These are phyloP conservation scores for Pentalonia nigronervosa DNA, from an alignment of 1,140 invertebrate genomes.

Conservation along the genomic window DNA sequence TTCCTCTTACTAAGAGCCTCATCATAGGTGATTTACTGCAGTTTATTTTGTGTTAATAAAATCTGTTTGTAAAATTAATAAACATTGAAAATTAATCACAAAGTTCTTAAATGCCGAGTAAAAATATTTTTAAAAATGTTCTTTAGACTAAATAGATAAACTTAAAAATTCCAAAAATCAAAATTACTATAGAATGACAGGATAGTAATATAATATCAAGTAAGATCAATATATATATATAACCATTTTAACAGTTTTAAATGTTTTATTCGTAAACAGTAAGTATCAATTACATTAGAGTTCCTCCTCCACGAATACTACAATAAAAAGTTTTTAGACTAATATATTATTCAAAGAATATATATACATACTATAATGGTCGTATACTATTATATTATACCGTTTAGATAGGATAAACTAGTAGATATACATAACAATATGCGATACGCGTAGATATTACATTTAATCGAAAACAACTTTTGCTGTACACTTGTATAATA, in stretches of 20 bases:
- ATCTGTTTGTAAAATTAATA: not conserved
- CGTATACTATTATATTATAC: not conserved
- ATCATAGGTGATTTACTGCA: not conserved
- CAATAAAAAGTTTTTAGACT: constrained; percentile 7
- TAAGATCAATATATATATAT: not conserved
- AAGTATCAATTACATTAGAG: constrained; percentile 3
- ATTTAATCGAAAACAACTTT: constrained; percentile 8
- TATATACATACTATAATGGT: not conserved
- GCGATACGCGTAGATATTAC: not conserved
- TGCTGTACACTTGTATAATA: not conserved
- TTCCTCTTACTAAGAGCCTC: not conserved
- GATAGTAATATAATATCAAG: not conserved
- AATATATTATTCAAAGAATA: not conserved
- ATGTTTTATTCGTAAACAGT: not conserved
- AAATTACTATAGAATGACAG: not conserved
- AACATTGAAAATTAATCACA: not conserved
- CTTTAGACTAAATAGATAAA: not conserved
- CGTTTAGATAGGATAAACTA: constrained; percentile 11
- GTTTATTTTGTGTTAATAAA: not conserved
- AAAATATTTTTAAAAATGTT: not conserved
- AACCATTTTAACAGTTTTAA: not conserved
- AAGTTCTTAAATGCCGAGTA: not conserved
- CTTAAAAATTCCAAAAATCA: not conserved
- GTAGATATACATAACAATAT: constrained; percentile 16
- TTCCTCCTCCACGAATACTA: not conserved